phyloP scores from a whole-genome alignment of 1,140 invertebrate genomes.

The Aleiodes sp. region DNA sequence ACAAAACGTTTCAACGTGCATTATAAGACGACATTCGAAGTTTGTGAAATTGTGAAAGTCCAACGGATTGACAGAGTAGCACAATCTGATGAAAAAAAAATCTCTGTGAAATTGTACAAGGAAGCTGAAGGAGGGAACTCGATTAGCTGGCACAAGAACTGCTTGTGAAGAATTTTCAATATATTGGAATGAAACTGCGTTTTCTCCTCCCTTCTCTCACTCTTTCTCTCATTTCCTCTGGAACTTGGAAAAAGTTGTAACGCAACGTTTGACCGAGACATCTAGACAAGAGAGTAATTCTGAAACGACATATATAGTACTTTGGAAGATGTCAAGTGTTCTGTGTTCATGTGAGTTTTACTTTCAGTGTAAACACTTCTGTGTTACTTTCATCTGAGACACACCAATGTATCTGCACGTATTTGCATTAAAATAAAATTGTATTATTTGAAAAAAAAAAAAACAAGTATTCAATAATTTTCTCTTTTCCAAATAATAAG shows the following conservation, averaged over 20 bases:
- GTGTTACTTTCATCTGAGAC: constrained; percentile 30
- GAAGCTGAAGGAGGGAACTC: constrained; percentile 6
- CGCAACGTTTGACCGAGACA: constrained; percentile 28
- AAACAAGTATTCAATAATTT: not conserved
- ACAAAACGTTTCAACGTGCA: not conserved
- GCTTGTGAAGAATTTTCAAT: constrained; percentile 19
- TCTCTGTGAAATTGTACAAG: not conserved
- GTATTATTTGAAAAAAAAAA: not conserved
- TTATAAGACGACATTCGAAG: not conserved
- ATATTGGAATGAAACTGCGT: not conserved
- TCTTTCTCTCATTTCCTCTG: no score
- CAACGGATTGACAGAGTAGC: not conserved
- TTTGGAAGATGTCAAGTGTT: constrained; percentile 15
- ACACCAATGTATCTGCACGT: constrained; percentile 10
- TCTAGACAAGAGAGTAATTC: constrained; percentile 20
- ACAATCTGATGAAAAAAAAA: not conserved
- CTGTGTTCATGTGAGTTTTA: constrained; percentile 18
- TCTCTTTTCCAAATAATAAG: not conserved
- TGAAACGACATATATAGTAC: constrained; percentile 27
- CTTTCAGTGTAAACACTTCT: constrained; percentile 20
- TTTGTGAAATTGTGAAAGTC: constrained; percentile 44
- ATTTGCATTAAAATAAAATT: not conserved
- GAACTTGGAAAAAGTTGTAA: constrained; percentile 25
- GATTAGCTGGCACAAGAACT: constrained; percentile 17
- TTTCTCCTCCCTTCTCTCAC: not conserved